Base-by-base conservation (phyloP, 2,113 vertebrate species). In the Pollimyrus isidori region DNA sequence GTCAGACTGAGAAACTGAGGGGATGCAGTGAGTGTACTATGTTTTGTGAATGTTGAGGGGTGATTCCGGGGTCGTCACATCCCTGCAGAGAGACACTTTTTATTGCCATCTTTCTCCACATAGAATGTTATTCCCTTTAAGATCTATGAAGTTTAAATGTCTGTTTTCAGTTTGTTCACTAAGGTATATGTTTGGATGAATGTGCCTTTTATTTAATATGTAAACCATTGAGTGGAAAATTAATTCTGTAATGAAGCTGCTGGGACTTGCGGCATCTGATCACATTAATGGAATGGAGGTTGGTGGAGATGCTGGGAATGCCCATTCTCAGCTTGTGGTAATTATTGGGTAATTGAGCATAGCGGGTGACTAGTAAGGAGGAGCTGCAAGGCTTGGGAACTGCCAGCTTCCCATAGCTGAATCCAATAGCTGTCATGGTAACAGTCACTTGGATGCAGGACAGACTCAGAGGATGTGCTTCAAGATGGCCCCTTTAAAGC, bases 311-410 rank as follows among this genome's bases (percentile, higher is more conserved):
- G 30, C 42, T 53, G 30, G 49, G 19, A 49, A 89, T n/a, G 65
- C 88, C 19, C 35, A 30, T 26, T 65, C 15, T 10, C 17, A 17
- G 26, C 35, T 42, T 39, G 45, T 49, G 46, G 62, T 86, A 86
- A 86, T 89, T 86, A 56, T 42, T 87, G 58, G 83, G 69, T 76
- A 69, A 89, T 52, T 86, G 26, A 23, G 53, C 26, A 9, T 87
- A 39, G 9, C 39, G 46, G 19, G 15, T 83, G 50, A 19, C 52
- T 45, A 26, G 11, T n/a, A 30, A 48, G n/a, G 89, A 62, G 89
- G 50, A 19, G 35, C 45, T 58, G 48, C 23, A n/a, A 46, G 82
- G 19, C 39, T 19, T 42, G 45, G 45, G 39, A 19, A 19, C 15
- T 80, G 73, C 17, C 35, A 48, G 82, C 48, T 80, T 84, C 52